Conservation (phyloP, 64 coral and sea anemone genomes). For the Pocillopora damicornis region DNA sequence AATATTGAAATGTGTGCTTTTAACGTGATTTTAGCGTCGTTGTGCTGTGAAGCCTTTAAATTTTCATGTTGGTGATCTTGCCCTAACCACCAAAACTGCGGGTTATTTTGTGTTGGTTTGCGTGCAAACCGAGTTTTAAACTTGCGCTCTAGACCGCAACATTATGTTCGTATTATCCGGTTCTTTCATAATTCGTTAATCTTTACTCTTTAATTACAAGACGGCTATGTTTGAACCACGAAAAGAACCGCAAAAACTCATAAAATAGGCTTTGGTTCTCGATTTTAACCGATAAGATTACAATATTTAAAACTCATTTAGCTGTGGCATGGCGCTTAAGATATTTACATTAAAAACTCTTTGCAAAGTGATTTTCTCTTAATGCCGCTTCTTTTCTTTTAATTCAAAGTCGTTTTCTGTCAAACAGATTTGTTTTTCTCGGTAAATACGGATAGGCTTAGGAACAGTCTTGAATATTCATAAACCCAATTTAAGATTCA, state of each 20-base stretch:
- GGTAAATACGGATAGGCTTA: constrained; percentile 1
- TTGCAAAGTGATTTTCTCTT: constrained; percentile 18
- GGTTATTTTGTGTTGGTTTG: not conserved
- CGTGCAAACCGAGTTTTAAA: not conserved
- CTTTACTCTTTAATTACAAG: constrained; percentile 45
- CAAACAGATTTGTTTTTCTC: constrained; percentile 22
- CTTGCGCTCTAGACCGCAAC: constrained; percentile 6
- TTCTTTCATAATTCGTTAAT: constrained; percentile 49
- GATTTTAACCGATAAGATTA: constrained; percentile 39
- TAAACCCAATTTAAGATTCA: constrained; percentile 6
- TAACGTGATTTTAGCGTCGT: not conserved
- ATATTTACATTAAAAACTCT: constrained; percentile 24
- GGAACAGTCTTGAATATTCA: not conserved
- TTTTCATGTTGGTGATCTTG: not conserved
- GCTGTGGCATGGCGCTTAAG: constrained; percentile 9
- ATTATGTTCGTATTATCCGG: not conserved
- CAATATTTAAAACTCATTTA: constrained; percentile 34
- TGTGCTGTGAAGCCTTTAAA: not conserved
- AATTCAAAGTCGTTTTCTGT: not conserved
- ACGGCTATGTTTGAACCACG: constrained; percentile 38
- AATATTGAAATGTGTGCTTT: not conserved
- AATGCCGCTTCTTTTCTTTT: not conserved
- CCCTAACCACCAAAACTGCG: not conserved
- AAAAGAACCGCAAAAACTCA: constrained; percentile 44
- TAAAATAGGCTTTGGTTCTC: constrained; percentile 42